Conservation (phyloP, 2,888 invertebrate species). For the Tricholauxania praeusta region DNA sequence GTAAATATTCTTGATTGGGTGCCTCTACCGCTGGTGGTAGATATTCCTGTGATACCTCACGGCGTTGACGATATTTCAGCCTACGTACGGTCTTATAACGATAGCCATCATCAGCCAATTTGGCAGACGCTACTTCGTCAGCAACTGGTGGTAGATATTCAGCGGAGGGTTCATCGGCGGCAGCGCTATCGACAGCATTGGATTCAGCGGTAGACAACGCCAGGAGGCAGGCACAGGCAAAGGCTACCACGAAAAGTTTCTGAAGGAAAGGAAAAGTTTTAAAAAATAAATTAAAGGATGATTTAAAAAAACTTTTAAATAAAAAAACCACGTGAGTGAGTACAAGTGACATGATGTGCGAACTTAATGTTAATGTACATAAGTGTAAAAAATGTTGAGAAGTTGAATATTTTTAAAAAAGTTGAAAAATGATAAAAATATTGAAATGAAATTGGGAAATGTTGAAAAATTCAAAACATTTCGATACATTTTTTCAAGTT, state of each 20-base stretch:
- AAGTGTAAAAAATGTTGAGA: too few species aligned
- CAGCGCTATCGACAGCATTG: constrained; percentile 35
- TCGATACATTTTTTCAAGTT: too few species aligned
- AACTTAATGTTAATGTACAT: too few species aligned
- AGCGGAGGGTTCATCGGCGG: constrained; percentile 51
- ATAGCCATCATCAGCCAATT: constrained; percentile 57
- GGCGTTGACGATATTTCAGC: constrained; percentile 57
- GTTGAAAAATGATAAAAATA: too few species aligned
- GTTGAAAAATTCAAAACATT: too few species aligned
- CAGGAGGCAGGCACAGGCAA: constrained; percentile 53
- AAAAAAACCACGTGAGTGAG: too few species aligned
- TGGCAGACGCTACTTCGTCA: constrained; percentile 46
- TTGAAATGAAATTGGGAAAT: too few species aligned
- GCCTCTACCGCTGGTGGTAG: constrained; percentile 58
- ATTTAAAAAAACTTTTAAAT: too few species aligned
- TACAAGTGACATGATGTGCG: too few species aligned
- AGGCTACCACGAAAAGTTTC: constrained; percentile 57
- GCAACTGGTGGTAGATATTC: constrained; percentile 59
- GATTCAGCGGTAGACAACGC: constrained; percentile 52
- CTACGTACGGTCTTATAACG: constrained; percentile 59
- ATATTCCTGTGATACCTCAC: constrained; percentile 60
- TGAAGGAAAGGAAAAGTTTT: constrained; percentile 36
- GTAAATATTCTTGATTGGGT: constrained; percentile 58
- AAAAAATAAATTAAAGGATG: too few species aligned
- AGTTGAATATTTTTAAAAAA: too few species aligned